Conservation (phyloP, 2,797 vertebrate species). For the Peromyscus attwateri region DNA sequence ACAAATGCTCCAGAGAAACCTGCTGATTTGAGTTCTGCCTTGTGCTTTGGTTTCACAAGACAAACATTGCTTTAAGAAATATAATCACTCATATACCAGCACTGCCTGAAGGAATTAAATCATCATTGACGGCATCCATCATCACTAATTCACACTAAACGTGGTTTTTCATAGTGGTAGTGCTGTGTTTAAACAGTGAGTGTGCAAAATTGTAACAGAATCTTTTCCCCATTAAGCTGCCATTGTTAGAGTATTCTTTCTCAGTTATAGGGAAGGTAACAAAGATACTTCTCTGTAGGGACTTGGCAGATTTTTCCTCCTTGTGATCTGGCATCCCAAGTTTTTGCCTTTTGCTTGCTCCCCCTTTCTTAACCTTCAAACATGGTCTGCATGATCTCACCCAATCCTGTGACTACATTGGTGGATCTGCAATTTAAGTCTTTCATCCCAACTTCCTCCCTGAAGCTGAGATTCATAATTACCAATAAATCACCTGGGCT, state of each 20-base stretch:
- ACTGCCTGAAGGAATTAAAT: not conserved
- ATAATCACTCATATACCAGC: not conserved
- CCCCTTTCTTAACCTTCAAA: not conserved
- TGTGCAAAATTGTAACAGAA: not conserved
- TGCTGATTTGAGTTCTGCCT: not conserved
- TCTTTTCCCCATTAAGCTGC: not conserved
- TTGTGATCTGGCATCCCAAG: not conserved
- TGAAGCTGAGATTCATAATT: not conserved
- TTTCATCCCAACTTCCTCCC: not conserved
- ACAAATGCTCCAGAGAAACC: not conserved
- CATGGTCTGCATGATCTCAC: not conserved
- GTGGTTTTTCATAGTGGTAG: not conserved
- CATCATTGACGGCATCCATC: not conserved
- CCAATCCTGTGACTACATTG: not conserved
- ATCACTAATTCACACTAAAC: not conserved
- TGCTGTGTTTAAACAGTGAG: not conserved
- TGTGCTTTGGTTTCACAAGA: constrained; percentile 37
- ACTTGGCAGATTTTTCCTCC: not conserved
- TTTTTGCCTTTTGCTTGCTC: not conserved
- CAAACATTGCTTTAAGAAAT: not conserved
- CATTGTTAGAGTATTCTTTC: not conserved
- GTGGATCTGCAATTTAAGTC: not conserved
- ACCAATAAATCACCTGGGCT: not conserved
- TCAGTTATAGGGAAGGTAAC: not conserved
- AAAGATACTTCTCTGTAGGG: not conserved